Conservation (phyloP, 2,888 invertebrate genomes). For the Apantesis nais region DNA sequence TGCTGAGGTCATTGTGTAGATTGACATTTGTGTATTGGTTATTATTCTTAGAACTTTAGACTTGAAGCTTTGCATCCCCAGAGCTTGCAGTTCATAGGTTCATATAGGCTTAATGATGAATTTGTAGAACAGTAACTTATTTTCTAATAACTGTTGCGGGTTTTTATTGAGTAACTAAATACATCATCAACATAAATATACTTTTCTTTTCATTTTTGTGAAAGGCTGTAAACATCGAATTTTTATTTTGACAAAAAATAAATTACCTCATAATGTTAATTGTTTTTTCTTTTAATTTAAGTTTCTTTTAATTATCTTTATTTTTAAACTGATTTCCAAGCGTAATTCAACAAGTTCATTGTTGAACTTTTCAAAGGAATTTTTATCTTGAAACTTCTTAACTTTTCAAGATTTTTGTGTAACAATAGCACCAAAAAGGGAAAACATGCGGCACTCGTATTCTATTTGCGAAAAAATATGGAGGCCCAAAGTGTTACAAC, state of each 20-base stretch:
- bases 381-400: conserved; percentile 45
- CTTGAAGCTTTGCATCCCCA: too few relatives aligned
- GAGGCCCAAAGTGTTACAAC: conserved; percentile 4
- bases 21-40: too few relatives aligned
- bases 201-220: neutral
- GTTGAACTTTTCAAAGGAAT: conserved; percentile 43
- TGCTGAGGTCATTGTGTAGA: too few relatives aligned
- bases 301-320: conserved; percentile 41
- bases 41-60: too few relatives aligned
- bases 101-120: too few relatives aligned
- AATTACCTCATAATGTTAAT: conserved; percentile 1
- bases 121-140: too few relatives aligned
- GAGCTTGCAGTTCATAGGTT: too few relatives aligned
- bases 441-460: conserved; percentile 25
- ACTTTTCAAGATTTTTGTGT: conserved; percentile 39
- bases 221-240: neutral
- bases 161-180: too few relatives aligned
- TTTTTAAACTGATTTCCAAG: conserved; percentile 32
- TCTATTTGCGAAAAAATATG: conserved; percentile 39
- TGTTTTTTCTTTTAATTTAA: conserved; percentile 15
- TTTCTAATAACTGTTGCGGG: too few relatives aligned
- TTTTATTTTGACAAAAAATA: neutral
- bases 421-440: conserved; percentile 37
- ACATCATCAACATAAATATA: neutral
- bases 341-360: conserved; percentile 35